These are phyloP conservation scores for Oligia strigilis DNA, from an alignment of 2,888 invertebrate species.

Conservation along the genomic window DNA sequence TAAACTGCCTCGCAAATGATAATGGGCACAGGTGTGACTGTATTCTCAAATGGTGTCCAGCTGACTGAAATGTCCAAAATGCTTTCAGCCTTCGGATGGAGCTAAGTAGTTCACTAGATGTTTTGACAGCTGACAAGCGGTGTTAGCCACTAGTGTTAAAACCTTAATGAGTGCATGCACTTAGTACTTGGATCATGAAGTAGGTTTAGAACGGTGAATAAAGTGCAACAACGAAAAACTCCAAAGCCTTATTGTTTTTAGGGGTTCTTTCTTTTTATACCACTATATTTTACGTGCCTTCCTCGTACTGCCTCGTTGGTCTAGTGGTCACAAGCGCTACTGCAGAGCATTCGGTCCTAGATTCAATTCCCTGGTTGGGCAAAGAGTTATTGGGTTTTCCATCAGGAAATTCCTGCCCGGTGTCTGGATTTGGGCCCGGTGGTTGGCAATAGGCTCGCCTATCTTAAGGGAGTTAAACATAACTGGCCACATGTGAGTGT, in stretches of 20 bases:
- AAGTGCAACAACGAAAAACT: background rate
- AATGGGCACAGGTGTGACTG: background rate
- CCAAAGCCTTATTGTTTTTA: background rate
- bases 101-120: constrained; percentile 1
- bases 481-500: too few relatives aligned
- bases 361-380: background rate
- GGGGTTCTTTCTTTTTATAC: background rate
- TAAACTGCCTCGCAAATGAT: background rate
- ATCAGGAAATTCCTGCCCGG: background rate
- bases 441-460: background rate
- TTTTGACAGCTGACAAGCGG: constrained; percentile 18
- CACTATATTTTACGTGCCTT: background rate
- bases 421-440: too few relatives aligned
- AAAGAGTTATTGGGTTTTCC: background rate
- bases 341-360: too few relatives aligned
- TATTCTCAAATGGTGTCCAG: background rate
- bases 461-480: background rate
- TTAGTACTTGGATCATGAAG: constrained; percentile 15
- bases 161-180: constrained; percentile 26
- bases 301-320: background rate
- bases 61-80: background rate
- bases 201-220: background rate
- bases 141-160: constrained; percentile 1
- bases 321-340: background rate
- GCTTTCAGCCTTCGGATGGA: constrained; percentile 13